Percentiles rank a stretch among this genome's conserved stretches.
phyloP scores from a whole-genome alignment of 2,797 vertebrate species.

The Darevskia mixta region DNA sequence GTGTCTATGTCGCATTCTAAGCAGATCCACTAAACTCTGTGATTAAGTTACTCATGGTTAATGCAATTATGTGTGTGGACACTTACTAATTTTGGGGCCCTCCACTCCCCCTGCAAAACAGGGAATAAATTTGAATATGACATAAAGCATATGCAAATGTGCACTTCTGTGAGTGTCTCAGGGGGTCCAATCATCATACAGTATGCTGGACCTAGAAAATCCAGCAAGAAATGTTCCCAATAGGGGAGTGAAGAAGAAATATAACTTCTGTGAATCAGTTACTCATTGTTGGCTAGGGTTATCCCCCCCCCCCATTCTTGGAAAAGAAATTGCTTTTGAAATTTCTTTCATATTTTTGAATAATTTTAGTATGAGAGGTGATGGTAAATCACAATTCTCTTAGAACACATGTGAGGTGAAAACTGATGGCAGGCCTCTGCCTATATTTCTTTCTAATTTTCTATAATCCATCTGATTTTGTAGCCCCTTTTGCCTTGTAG shows the following conservation, averaged over 20 bases:
- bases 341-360: background rate
- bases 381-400: background rate
- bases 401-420: background rate
- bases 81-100: no score
- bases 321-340: slow-evolving; percentile 21
- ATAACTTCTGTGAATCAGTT: background rate
- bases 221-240: background rate
- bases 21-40: no score
- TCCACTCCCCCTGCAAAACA: no score
- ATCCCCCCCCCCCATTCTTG: background rate
- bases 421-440: background rate
- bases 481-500: background rate
- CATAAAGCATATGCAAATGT: no score
- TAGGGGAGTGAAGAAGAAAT: background rate
- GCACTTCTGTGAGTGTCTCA: no score
- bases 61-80: no score
- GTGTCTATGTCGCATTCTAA: no score
- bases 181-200: no score
- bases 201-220: no score
- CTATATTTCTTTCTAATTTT: background rate
- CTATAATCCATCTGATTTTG: background rate
- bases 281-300: background rate
- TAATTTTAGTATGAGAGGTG: background rate
- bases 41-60: no score
- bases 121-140: no score